Conservation (phyloP, 2,888 invertebrate genomes). For the Idaea aversata region DNA sequence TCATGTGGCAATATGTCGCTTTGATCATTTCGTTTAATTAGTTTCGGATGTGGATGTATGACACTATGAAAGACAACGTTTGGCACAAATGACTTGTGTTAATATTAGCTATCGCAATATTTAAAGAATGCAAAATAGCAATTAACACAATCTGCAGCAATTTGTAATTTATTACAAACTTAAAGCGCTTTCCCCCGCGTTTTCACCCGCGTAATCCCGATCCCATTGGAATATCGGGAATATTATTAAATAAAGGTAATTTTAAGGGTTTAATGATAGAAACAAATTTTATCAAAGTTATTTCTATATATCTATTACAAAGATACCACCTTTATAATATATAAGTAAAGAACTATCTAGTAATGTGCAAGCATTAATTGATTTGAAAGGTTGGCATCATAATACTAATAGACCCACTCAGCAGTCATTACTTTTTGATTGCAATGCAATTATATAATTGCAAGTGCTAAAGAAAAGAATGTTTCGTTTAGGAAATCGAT, state of each 20-base stretch:
- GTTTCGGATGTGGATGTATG: neutral
- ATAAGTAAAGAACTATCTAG: neutral
- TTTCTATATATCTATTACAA: no score
- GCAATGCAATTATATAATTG: neutral
- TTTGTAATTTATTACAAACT: neutral
- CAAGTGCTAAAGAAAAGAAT: neutral
- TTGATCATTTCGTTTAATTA: conserved; percentile 21
- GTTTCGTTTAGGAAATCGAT: neutral
- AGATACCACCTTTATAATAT: neutral
- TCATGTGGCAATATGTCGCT: conserved; percentile 23
- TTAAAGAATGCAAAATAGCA: neutral
- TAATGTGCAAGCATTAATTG: neutral
- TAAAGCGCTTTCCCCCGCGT: no score
- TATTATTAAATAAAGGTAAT: no score
- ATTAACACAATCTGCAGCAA: neutral
- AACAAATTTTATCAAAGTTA: no score
- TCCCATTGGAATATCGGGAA: no score
- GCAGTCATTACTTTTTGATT: neutral
- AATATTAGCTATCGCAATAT: neutral
- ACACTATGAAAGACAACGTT: neutral
- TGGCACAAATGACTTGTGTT: neutral
- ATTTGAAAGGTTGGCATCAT: conserved; percentile 1
- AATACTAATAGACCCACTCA: neutral
- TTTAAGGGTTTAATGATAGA: no score
- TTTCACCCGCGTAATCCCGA: no score